Base-by-base conservation (phyloP, 2,888 invertebrate genomes). In the Empis livida region DNA sequence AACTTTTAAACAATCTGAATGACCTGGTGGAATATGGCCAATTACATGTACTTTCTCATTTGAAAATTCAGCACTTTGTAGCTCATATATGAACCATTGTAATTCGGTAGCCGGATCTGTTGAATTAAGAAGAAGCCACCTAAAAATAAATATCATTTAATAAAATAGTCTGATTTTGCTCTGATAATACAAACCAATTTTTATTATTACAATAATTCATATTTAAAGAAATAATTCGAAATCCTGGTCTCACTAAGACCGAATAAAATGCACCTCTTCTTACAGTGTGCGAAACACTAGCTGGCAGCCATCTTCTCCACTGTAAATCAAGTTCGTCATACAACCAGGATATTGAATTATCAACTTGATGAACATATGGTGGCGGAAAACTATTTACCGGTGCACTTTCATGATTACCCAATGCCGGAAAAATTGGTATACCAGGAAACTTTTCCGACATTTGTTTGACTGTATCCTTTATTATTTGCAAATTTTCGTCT, bases 21-120 rank as follows among this genome's bases (percentile, higher is more conserved):
- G 88, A 4, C 95, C 94, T 0, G 96, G 95, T 0, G 94, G 94
- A 57, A 96, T 94, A 64, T 97, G 97, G 0, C 93, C 94, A 46
- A 97, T 86, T n/a, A 97, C 84, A 61, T 96, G 95, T 11, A 96
- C 96, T 67, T 95, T 93, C 67, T 94, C 93, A 13, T 85, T 87
- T 55, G 84, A 89, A 64, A 90, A 85, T 68, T 96, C 96, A 0
- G 96, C 93, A 11, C 88, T 84, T 62, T 94, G 93, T 11, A 97
- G 72, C 64, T 94, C 92, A 58, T 89, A 86, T 51, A 96, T 89
- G 46, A 97, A 78, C 96, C 96, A 97, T 57, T 91, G 89, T 16
- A 97, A 72, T 63, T 96, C 92, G 2, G 88, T 91, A 0, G 91
- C 92, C 1, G 96, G 96, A 71, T 97, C 96, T 0, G 94, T 95